Evolutionary conservation across 2,797 vertebrate species (phyloP), one percentile per base, ranked within the genome.

Genomic region (Poecilia gillii): DNA sequence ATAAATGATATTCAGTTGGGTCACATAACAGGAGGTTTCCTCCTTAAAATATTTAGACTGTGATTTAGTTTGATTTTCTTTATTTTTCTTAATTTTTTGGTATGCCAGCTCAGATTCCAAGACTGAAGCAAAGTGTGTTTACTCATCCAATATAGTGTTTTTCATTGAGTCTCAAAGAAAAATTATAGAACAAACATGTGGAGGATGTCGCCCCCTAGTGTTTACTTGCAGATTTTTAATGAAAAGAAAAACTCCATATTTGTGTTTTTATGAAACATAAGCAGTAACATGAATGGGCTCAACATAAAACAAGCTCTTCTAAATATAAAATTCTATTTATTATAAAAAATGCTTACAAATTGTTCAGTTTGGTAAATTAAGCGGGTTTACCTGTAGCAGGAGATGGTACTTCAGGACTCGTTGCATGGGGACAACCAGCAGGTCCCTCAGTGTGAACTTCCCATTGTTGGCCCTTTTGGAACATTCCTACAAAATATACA

Each of bases 391-490:
- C 97, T 99, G 98, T 25, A 99, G 97, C 25, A 99, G 95, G 0
- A 99, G 96, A 73, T 99, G 98, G 79, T 99, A 99, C 85, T 99
- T 99, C n/a, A 99, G 92, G 76, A 99, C 97, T 88, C 98, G 95
- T 87, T 99, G 98, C 97, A 99, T 99, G 0, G 98, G 98, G 80
- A 99, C 98, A 13, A 99, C 98, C 73, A 99, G 95, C 78, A 99
- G 95, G 93, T 99, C 98, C 78, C 98, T 93, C 85, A 99, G 92
- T 0, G 97, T 97, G 82, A 99, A 99, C 82, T 98, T 99, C 62
- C 98, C 98, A 1, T 98, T 99, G 91, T 99, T 99, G n/a, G 98
- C 98, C 90, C 98, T 96, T 92, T 98, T 99, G 28, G 98, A 97
- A 92, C 98, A 99, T 82, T 99, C 98, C 98, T 99, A 70, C 23